Conservation (phyloP, 2,888 invertebrate species). For the Dorcus hopei region DNA sequence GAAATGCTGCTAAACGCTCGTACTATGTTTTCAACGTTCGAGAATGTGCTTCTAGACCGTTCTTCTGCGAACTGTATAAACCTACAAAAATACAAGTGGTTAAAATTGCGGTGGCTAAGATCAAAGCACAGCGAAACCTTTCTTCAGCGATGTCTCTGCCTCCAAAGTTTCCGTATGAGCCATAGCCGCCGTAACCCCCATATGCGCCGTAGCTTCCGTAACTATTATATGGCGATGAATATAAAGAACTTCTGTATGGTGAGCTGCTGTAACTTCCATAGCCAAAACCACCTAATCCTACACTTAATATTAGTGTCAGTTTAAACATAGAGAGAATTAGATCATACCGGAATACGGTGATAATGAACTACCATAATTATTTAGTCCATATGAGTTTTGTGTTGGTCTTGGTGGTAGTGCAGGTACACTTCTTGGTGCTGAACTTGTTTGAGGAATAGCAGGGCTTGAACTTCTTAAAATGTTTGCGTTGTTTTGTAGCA, state of each 20-base stretch:
- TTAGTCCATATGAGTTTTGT: conserved; percentile 32
- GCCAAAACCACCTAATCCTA: conserved; percentile 23
- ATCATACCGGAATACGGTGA: conserved; percentile 30
- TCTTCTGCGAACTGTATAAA: conserved; percentile 89
- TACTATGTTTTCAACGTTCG: conserved; percentile 86
- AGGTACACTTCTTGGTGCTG: conserved; percentile 11
- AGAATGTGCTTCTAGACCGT: conserved; percentile 87
- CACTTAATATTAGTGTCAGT: neutral
- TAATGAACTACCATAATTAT: conserved; percentile 20
- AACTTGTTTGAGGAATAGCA: conserved; percentile 21
- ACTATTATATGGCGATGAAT: conserved; percentile 34
- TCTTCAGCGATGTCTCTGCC: conserved; percentile 59
- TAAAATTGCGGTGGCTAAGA: neutral
- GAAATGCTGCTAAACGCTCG: conserved; percentile 90
- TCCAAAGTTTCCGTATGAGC: conserved; percentile 45
- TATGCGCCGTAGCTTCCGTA: conserved; percentile 37
- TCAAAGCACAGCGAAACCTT: conserved; percentile 48
- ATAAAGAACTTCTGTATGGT: conserved; percentile 30
- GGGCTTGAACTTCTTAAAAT: conserved; percentile 17
- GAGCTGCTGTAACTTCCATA: conserved; percentile 15
- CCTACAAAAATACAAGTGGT: conserved; percentile 43
- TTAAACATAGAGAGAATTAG: neutral
- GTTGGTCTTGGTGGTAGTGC: conserved; percentile 35
- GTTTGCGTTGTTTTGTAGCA: conserved; percentile 20
- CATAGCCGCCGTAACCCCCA: conserved; percentile 37